phyloP scores from a whole-genome alignment of 2,113 vertebrate genomes.

The Orthochromis indermauri region DNA sequence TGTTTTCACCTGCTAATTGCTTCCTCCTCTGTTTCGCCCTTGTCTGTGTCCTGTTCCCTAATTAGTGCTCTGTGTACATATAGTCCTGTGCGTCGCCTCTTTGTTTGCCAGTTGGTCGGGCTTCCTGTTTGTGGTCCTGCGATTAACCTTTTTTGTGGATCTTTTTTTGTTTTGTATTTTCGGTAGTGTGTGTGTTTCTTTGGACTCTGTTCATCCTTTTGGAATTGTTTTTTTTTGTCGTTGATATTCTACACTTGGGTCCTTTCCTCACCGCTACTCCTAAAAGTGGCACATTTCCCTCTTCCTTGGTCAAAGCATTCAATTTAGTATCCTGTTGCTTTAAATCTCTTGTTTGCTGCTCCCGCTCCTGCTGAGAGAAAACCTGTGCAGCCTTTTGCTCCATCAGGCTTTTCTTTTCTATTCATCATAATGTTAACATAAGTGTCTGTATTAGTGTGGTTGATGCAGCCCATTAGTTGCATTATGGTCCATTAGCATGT shows the following conservation, averaged over 20 bases:
- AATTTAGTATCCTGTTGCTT: neutral
- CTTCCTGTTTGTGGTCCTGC: too few relatives aligned
- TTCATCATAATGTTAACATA: neutral
- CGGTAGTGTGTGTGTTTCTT: neutral
- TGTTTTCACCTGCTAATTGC: neutral
- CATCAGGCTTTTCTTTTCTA: neutral
- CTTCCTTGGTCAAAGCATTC: neutral
- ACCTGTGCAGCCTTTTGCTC: neutral
- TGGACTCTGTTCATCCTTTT: neutral
- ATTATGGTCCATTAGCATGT: constrained; percentile 19
- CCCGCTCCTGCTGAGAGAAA: neutral
- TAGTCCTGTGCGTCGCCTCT: neutral
- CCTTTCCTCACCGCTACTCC: neutral
- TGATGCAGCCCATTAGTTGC: constrained; percentile 16
- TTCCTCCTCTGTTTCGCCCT: neutral
- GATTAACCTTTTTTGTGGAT: too few relatives aligned
- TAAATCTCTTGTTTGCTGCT: neutral
- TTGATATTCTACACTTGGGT: neutral
- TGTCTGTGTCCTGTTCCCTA: neutral
- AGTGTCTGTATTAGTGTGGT: neutral
- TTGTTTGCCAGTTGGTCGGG: neutral
- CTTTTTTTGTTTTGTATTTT: neutral
- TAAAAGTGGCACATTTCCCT: neutral
- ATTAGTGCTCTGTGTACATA: neutral
- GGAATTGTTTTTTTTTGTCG: neutral